A percentile compares a stretch with the other conserved stretches of the same genome.
These are phyloP conservation scores for Apamea anceps DNA, from an alignment of 2,888 invertebrate species.

Conservation along the genomic window DNA sequence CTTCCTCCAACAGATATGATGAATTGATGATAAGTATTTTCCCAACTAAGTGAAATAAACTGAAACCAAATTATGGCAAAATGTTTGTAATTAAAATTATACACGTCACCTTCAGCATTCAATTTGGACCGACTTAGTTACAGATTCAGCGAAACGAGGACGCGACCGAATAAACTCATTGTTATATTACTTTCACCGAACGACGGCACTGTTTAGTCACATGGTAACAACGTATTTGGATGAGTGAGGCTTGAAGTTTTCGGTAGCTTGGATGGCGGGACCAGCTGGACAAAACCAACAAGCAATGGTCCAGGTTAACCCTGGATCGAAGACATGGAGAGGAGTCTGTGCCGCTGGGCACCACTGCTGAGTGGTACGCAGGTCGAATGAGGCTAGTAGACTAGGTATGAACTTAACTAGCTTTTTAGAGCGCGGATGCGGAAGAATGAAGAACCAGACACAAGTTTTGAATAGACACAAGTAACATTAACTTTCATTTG, in stretches of 20 bases:
- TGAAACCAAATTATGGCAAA: constrained; percentile 2
- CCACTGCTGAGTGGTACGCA: neutral
- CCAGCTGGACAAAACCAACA: neutral
- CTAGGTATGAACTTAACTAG: neutral
- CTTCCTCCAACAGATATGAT: neutral
- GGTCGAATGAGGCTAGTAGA: neutral
- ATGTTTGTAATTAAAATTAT: constrained; percentile 9
- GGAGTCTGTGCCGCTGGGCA: neutral
- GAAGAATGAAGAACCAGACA: neutral
- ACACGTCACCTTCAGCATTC: constrained; percentile 27
- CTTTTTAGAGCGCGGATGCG: neutral
- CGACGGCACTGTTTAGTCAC: constrained; percentile 35
- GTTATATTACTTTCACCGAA: constrained; percentile 62
- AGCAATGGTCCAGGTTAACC: neutral
- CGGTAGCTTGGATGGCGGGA: neutral
- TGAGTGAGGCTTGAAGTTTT: constrained; percentile 20
- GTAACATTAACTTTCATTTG: constrained; percentile 31
- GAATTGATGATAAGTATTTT: neutral
- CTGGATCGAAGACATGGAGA: too few species aligned
- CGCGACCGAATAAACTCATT: constrained; percentile 63
- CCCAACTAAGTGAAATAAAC: neutral
- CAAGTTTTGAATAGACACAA: neutral
- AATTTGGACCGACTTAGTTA: constrained; percentile 39
- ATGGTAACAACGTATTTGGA: constrained; percentile 35
- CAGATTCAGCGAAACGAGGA: constrained; percentile 52